phyloP scores from a whole-genome alignment of 2,888 invertebrate genomes.

The Pachydiplax longipennis region DNA sequence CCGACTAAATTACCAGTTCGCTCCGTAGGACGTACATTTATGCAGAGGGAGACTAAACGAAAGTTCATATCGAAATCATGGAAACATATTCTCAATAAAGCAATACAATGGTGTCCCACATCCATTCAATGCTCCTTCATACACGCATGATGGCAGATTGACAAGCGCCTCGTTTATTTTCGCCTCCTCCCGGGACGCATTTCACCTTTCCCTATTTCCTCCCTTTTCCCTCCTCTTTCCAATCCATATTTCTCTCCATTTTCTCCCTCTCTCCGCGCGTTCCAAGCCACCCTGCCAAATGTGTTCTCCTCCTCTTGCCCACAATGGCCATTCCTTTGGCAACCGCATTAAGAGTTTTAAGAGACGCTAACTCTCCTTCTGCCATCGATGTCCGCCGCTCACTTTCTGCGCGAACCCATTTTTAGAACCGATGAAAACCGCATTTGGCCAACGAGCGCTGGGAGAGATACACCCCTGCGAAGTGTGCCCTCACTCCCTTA shows the following conservation, averaged over 20 bases:
- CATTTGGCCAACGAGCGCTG: not conserved
- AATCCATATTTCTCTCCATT: not conserved
- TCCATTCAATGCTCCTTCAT: not conserved
- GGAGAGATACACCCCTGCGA: not conserved
- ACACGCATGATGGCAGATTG: not conserved
- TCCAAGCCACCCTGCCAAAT: constrained; percentile 22
- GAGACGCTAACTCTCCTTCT: not conserved
- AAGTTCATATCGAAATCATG: too few species aligned
- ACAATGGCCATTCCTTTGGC: constrained; percentile 21
- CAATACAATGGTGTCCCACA: too few species aligned
- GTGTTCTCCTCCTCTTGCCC: not conserved
- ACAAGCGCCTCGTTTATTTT: constrained; percentile 18
- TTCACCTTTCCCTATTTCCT: not conserved
- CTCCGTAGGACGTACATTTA: too few species aligned
- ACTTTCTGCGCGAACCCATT: not conserved
- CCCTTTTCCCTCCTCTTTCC: not conserved
- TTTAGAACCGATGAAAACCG: constrained; percentile 28
- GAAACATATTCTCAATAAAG: too few species aligned
- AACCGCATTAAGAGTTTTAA: not conserved
- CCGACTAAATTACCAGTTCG: too few species aligned
- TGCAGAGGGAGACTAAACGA: too few species aligned
- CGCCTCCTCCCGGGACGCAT: not conserved
- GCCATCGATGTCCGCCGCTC: not conserved
- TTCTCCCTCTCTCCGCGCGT: not conserved
- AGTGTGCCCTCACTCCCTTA: not conserved